These are phyloP conservation scores for Paramisgurnus dabryanus DNA, from an alignment of 2,113 vertebrate genomes.

Conservation along the genomic window DNA sequence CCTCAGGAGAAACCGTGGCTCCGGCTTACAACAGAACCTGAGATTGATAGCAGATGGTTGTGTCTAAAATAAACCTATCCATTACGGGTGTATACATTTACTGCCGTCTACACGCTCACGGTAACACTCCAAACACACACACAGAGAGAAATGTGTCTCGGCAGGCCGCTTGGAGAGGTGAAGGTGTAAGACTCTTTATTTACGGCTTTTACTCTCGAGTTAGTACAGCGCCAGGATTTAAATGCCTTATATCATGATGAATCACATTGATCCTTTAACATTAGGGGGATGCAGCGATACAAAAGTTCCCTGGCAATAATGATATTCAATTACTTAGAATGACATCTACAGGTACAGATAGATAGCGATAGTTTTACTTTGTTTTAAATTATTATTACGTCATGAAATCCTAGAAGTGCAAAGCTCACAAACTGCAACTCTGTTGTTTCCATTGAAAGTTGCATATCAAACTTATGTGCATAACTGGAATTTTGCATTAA, in stretches of 20 bases:
- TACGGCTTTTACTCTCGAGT: slow-evolving; percentile 76
- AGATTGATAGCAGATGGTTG: slow-evolving; percentile 95
- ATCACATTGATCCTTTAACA: background rate
- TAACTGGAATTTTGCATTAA: too few relatives aligned
- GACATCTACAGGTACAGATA: too few relatives aligned
- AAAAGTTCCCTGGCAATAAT: too few relatives aligned
- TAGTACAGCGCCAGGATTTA: slow-evolving; percentile 52
- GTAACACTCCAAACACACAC: slow-evolving; percentile 14
- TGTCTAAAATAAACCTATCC: slow-evolving; percentile 97
- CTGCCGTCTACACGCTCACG: slow-evolving; percentile 77
- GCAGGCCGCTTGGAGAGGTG: slow-evolving; percentile 59
- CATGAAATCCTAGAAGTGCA: too few relatives aligned
- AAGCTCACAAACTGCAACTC: too few relatives aligned
- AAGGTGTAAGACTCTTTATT: slow-evolving; percentile 93
- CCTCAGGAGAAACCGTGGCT: slow-evolving; percentile 84
- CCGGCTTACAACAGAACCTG: slow-evolving; percentile 68
- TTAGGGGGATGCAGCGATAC: too few relatives aligned
- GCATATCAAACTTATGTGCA: too few relatives aligned
- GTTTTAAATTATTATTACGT: too few relatives aligned
- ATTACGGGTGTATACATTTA: slow-evolving; percentile 89
- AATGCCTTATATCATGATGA: background rate
- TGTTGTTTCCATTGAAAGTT: too few relatives aligned
- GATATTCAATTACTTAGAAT: too few relatives aligned
- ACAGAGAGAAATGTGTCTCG: slow-evolving; percentile 26
- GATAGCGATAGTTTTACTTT: too few relatives aligned